A percentile compares a stretch with the other conserved stretches of the same genome.
These are phyloP conservation scores for Marronus borbonicus DNA, from an alignment of 2,888 invertebrate genomes.

Conservation along the genomic window DNA sequence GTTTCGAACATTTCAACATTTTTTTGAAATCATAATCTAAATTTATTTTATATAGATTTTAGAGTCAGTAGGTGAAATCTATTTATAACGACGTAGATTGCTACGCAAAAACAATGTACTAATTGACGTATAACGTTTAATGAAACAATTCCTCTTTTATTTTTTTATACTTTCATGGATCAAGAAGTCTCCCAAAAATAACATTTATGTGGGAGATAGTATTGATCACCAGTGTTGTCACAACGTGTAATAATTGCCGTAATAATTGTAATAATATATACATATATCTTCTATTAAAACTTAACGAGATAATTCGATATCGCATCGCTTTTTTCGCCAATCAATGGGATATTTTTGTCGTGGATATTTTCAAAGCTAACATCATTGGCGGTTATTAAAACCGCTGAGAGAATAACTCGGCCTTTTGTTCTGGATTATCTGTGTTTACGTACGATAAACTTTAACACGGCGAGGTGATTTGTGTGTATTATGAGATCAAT, in stretches of 20 bases:
- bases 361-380: neutral
- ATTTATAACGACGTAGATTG: too few species aligned
- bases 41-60: neutral
- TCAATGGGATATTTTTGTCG: constrained; percentile 20
- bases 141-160: too few species aligned
- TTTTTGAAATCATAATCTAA: neutral
- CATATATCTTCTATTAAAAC: neutral
- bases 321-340: neutral
- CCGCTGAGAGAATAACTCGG: constrained; percentile 6
- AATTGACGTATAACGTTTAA: too few species aligned
- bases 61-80: too few species aligned
- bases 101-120: too few species aligned
- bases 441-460: constrained; percentile 15
- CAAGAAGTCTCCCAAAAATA: constrained; percentile 1
- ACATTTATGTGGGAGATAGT: neutral
- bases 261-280: neutral
- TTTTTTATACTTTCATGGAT: constrained; percentile 1
- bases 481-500: constrained; percentile 15
- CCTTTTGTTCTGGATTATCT: constrained; percentile 20
- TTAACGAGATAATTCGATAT: constrained; percentile 4
- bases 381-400: neutral
- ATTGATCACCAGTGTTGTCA: neutral
- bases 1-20: too few species aligned
- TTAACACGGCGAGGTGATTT: constrained; percentile 9
- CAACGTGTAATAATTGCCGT: neutral